Evolutionary conservation across 2,797 vertebrate species (phyloP).

Genomic region (Chromis chromis): DNA sequence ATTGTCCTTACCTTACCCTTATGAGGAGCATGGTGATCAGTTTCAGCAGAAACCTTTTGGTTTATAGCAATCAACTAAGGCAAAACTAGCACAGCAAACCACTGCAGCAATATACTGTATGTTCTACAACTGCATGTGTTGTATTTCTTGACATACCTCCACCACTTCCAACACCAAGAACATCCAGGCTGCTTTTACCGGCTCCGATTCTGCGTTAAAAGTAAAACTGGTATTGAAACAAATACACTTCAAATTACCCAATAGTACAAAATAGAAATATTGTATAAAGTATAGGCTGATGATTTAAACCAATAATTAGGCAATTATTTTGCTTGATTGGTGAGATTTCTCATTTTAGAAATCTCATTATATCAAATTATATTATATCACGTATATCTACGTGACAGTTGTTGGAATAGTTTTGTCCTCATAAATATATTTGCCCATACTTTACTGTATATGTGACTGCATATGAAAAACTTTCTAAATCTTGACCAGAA

Average conservation of each 20-base stretch:
- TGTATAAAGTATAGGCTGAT: neutral
- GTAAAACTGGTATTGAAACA: neutral
- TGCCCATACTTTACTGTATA: no score
- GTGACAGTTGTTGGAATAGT: no score
- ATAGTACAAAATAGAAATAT: neutral
- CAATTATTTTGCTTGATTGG: neutral
- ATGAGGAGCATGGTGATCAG: neutral
- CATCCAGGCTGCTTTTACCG: conserved; percentile 84
- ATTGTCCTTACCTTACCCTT: neutral
- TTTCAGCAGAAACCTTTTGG: neutral
- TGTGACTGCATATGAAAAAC: no score
- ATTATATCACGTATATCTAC: no score
- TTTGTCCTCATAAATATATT: no score
- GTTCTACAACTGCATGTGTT: neutral
- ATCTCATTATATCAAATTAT: neutral
- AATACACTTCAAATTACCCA: no score
- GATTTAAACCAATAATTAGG: neutral
- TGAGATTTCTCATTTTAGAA: neutral
- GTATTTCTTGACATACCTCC: conserved; percentile 82
- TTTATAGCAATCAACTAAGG: neutral
- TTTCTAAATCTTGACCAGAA: no score
- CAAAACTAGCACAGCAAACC: neutral
- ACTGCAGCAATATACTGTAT: neutral
- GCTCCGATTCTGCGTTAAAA: conserved; percentile 82
- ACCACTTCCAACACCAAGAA: conserved; percentile 90